Base-by-base conservation (phyloP, 2,888 invertebrate genomes). In the Oscheius onirici region DNA sequence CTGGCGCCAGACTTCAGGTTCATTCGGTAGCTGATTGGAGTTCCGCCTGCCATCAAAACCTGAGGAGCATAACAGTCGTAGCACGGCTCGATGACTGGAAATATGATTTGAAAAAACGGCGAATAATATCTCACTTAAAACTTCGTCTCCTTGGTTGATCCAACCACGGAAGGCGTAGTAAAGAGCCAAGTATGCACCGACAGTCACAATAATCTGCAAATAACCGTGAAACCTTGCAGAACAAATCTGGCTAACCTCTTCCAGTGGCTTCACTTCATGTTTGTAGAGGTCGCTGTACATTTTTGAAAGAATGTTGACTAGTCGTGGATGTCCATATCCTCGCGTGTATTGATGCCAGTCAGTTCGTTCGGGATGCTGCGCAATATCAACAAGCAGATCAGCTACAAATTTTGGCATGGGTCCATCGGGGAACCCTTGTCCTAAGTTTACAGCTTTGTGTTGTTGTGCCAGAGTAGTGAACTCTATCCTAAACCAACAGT, bases 11-110 rank as follows among this genome's bases (percentile, higher is more conserved):
- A 41, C 49, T 55, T 86, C 72, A 93, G 92, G 88, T 92, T 91
- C 24, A 99, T 90, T 0, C 97, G 92, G 78, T 97, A 93, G 88
- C 93, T 97, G 75, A 91, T 92, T 0, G 95, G 92, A 20, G 91
- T 90, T 0, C 96, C 99, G 0, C 95, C 94, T 1, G 95, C 95
- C 83, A 92, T 92, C 80, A 90, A 91, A 15, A 96, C 93, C 93
- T 97, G 95, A 0, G 95, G 95, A 80, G 93, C 94, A 87, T 99
- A 99, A 87, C 97, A 97, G 89, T 99, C 99, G 88, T 95, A 99
- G 89, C 93, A 97, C 0, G 99, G 99, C 88, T 99, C 99, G 78
- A 99, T 95, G 26, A 99, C 84, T 85, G 65, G 60, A 82, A 78
- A 10, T n/a, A 11, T 34, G 49, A 17, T 8, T 15, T 52, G 11